Evolutionary conservation across 2,888 invertebrate species (phyloP).

Genomic region (Nomada hirtipes): DNA sequence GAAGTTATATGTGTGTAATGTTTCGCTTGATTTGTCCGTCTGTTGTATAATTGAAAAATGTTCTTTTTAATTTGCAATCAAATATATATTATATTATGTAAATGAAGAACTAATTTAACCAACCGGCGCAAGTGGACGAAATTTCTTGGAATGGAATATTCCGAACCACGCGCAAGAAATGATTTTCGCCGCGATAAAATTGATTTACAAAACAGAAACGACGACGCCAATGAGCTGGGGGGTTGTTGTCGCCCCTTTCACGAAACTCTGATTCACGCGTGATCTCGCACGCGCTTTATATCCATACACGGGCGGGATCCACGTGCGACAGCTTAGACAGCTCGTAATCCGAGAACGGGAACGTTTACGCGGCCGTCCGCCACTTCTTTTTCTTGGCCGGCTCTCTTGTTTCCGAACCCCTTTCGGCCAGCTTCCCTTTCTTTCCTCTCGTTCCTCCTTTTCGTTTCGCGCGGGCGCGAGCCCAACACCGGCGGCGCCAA

Average conservation of each 20-base stretch:
- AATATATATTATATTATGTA: too few relatives aligned
- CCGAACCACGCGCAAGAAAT: too few relatives aligned
- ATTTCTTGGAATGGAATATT: too few relatives aligned
- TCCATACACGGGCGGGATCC: slow-evolving; percentile 36
- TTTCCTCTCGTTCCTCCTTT: slow-evolving; percentile 33
- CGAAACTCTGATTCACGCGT: slow-evolving; percentile 47
- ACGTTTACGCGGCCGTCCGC: slow-evolving; percentile 64
- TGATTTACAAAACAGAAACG: neutral
- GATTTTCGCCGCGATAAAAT: too few relatives aligned
- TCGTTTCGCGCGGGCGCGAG: slow-evolving; percentile 28
- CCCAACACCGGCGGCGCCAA: slow-evolving; percentile 60
- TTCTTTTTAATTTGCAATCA: too few relatives aligned
- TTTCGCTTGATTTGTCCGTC: too few relatives aligned
- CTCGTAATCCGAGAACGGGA: slow-evolving; percentile 75
- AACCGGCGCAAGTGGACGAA: too few relatives aligned
- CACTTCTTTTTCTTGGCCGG: slow-evolving; percentile 64
- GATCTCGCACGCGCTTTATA: slow-evolving; percentile 61
- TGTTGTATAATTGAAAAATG: too few relatives aligned
- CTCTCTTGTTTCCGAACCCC: slow-evolving; percentile 63
- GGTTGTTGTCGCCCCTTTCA: slow-evolving; percentile 36
- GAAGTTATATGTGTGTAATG: too few relatives aligned
- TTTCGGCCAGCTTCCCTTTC: slow-evolving; percentile 18
- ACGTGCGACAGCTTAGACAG: slow-evolving; percentile 61
- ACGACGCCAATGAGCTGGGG: slow-evolving; percentile 27
- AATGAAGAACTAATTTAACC: too few relatives aligned